Base-by-base conservation (phyloP, 2,888 invertebrate species). In the Timema podura region DNA sequence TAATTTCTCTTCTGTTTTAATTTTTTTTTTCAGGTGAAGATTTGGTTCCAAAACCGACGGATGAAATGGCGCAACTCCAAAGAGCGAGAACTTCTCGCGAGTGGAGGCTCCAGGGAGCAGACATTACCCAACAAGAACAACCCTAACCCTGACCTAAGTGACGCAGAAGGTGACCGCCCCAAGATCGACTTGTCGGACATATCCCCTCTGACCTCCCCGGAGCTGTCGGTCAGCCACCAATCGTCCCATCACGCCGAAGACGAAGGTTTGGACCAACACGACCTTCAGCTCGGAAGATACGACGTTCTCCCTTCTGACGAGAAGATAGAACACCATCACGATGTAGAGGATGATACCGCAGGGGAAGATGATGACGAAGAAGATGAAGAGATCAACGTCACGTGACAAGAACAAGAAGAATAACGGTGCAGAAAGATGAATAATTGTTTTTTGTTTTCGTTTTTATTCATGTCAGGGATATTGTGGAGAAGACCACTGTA, bases 21-120 rank as follows among this genome's bases (percentile, higher is more conserved):
- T 64, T 30, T 68, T 65, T 64, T 70, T 48, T 82, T 83, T 30
- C 83, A 92, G 92, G 92, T 92, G 71, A 92, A 92, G 81, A 92
- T 92, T 73, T 92, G 92, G 91, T 98, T 98, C 82, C 98, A 98
- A 86, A 98, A 98, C 81, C 90, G 98, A 0, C 90, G 98, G 69
- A 98, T 98, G 98, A 98, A 96, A 82, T 98, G 98, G 98, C 88
- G 98, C 69, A 98, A 98, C 82, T 96, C 95, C 6, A 98, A 98
- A 83, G 98, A 98, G 81, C 86, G 97, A 48, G 97, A 98, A 81
- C 86, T 97, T 0, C 84, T 98, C 45, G 96, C 97, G 0, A 91
- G 91, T 30, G 97, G 97, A 0, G 97, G 97, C 2, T 94, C 95
- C 8, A 87, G 97, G 47, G 97, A 97, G 79, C 96, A 96, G 81